phyloP scores from a whole-genome alignment of 2,888 invertebrate genomes.

The Danaus chrysippus region DNA sequence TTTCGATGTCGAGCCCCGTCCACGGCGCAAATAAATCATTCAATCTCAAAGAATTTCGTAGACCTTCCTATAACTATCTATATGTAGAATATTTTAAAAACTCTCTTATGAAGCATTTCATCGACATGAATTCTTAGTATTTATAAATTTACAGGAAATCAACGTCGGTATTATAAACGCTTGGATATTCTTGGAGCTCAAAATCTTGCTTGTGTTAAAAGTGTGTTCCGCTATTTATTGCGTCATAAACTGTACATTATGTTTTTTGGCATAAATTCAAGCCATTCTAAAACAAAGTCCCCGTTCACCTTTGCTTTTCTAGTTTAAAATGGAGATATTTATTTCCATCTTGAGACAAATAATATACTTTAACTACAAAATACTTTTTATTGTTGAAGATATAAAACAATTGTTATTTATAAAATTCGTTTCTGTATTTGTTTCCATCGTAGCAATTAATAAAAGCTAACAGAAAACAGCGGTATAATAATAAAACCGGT shows the following conservation, averaged over 20 bases:
- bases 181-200: not conserved
- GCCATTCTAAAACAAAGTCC: constrained; percentile 29
- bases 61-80: constrained; percentile 7
- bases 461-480: too few species aligned
- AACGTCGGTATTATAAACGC: not conserved
- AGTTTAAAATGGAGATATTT: constrained; percentile 27
- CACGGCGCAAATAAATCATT: constrained; percentile 61
- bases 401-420: too few species aligned
- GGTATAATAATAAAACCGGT: too few species aligned
- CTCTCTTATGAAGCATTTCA: constrained; percentile 8
- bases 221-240: constrained; percentile 14
- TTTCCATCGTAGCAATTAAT: too few species aligned
- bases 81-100: constrained; percentile 7
- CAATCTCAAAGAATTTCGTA: constrained; percentile 53
- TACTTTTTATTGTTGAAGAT: not conserved
- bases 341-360: constrained; percentile 29
- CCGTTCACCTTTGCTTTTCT: constrained; percentile 26
- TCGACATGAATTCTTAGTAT: not conserved
- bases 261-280: constrained; percentile 13
- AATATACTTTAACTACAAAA: constrained; percentile 15
- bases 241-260: constrained; percentile 15
- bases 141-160: not conserved
- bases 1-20: constrained; percentile 46
- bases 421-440: too few species aligned
- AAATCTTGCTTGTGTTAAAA: constrained; percentile 5